Conservation (phyloP, 2,888 invertebrate genomes). For the Plemyria rubiginata region DNA sequence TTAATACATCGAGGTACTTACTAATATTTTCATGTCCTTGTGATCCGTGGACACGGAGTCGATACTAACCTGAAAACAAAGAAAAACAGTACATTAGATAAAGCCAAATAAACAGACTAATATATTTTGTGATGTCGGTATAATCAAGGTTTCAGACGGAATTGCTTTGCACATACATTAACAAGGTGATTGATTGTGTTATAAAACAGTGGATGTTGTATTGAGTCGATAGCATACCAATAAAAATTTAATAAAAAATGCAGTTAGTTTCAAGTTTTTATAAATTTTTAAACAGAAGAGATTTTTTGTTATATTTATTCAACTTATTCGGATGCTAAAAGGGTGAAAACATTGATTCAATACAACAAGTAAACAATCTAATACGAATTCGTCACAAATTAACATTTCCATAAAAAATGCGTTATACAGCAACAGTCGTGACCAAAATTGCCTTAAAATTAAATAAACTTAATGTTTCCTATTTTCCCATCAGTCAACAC, state of each 20-base stretch:
- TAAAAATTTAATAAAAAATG: too few species aligned
- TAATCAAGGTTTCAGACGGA: too few species aligned
- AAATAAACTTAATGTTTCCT: constrained; percentile 47
- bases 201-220: too few species aligned
- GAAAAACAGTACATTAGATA: constrained; percentile 34
- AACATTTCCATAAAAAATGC: constrained; percentile 17
- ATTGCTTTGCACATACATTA: too few species aligned
- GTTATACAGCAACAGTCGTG: constrained; percentile 28
- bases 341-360: background rate
- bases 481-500: constrained; percentile 61
- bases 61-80: constrained; percentile 79
- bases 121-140: too few species aligned
- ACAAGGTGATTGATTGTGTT: too few species aligned
- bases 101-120: background rate
- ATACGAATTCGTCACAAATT: constrained; percentile 22
- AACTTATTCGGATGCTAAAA: background rate
- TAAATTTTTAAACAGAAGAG: too few species aligned
- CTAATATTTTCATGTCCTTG: constrained; percentile 84
- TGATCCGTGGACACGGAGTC: constrained; percentile 79
- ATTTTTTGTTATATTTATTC: background rate
- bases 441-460: constrained; percentile 42
- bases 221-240: too few species aligned
- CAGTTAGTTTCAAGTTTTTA: too few species aligned
- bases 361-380: constrained; percentile 17
- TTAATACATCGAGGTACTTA: constrained; percentile 74